phyloP scores from a whole-genome alignment of 2,113 vertebrate species.

The Empidonax traillii region DNA sequence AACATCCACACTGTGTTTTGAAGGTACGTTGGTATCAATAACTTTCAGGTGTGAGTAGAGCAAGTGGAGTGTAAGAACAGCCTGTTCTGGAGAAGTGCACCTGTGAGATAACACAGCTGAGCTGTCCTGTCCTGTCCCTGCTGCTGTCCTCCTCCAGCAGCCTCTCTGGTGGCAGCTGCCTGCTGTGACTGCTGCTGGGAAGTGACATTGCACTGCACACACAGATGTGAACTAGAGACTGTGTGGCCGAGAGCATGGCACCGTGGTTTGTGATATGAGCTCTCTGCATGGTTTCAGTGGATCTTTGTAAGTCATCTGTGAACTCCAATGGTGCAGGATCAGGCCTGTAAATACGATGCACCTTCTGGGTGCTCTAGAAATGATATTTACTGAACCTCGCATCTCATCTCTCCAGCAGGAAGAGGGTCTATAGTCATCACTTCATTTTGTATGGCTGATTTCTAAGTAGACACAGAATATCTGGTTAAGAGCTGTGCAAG shows the following conservation, averaged over 20 bases:
- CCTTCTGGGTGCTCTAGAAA: not conserved
- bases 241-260: rapidly evolving
- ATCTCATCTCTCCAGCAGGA: not conserved
- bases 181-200: not conserved
- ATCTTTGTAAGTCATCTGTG: not conserved
- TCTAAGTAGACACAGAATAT: constrained; percentile 16
- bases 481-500: constrained; percentile 40
- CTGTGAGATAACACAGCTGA: not conserved
- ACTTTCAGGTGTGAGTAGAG: not conserved
- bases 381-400: not conserved
- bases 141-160: not conserved
- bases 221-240: rapidly evolving
- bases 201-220: not conserved
- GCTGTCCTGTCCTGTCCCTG: not conserved
- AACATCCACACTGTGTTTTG: not conserved
- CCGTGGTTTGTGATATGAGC: rapidly evolving
- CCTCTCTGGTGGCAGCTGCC: not conserved
- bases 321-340: not conserved
- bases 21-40: rapidly evolving
- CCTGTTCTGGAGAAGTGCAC: not conserved
- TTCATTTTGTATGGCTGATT: constrained; percentile 16
- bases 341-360: not conserved
- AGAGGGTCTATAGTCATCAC: not conserved
- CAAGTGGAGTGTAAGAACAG: not conserved
- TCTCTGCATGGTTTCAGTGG: not conserved